Evolutionary conservation across 2,888 invertebrate genomes (phyloP).

Genomic region (Bugula neritina): DNA sequence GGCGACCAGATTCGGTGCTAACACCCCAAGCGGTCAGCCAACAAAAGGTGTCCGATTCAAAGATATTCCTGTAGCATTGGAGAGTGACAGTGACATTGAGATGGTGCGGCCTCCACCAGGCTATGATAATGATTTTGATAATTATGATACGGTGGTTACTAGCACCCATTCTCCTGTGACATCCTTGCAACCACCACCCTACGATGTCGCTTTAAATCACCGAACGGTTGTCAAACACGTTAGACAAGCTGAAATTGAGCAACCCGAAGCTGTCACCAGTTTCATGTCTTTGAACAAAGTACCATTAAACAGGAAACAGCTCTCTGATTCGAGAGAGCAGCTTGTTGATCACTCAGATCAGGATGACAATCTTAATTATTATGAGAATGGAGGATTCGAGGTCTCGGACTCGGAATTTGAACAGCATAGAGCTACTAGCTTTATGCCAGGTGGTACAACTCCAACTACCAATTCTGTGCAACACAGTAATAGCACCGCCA

Average conservation of each 20-base stretch:
- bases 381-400: constrained; percentile 24
- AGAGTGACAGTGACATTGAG: neutral
- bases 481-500: neutral
- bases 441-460: neutral
- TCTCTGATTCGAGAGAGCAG: constrained; percentile 15
- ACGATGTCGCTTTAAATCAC: constrained; percentile 8
- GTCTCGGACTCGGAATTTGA: constrained; percentile 25
- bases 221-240: neutral
- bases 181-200: neutral
- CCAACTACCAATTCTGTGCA: neutral
- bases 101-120: constrained; percentile 16
- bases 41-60: constrained; percentile 15
- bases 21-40: neutral
- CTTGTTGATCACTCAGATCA: constrained; percentile 13
- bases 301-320: neutral
- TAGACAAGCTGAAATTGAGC: neutral
- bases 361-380: neutral
- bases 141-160: neutral
- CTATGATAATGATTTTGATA: neutral
- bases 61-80: neutral
- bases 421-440: constrained; percentile 1
- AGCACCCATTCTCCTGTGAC: neutral
- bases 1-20: neutral
- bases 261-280: neutral
- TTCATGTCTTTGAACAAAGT: neutral